Evolutionary conservation across 2,797 vertebrate genomes (phyloP).

Genomic region (Clarias platycephalus): DNA sequence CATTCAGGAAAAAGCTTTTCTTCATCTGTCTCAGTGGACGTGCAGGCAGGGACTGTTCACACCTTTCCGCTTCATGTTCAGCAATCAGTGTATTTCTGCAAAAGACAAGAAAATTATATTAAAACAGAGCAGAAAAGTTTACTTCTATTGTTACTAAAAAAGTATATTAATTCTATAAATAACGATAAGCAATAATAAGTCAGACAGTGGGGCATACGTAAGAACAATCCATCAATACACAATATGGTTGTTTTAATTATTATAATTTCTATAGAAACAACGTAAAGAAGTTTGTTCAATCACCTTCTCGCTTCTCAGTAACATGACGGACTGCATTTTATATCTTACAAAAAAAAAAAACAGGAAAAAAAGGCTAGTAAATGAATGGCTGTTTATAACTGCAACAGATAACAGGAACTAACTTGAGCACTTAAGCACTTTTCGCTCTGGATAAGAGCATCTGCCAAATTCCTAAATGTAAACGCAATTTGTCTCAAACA

Average conservation of each 20-base stretch:
- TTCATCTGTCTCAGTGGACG: slow-evolving; percentile 5
- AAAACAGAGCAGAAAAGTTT: background rate
- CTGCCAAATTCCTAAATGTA: too few relatives aligned
- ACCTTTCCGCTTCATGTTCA: background rate
- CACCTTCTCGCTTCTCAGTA: background rate
- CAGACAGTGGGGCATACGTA: background rate
- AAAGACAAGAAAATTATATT: background rate
- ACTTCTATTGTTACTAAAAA: background rate
- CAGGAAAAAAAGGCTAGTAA: background rate
- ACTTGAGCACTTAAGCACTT: too few relatives aligned
- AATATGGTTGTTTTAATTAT: too few relatives aligned
- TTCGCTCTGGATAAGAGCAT: too few relatives aligned
- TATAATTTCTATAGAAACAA: background rate
- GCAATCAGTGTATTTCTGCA: background rate
- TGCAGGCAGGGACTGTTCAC: background rate
- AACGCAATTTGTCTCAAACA: background rate
- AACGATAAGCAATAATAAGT: background rate
- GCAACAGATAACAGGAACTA: too few relatives aligned
- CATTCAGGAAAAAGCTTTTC: slow-evolving; percentile 17
- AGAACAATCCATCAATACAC: background rate
- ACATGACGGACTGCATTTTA: background rate
- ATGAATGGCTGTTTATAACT: background rate
- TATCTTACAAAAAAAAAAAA: background rate
- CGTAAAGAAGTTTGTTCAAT: background rate
- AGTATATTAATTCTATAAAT: background rate